Conservation (phyloP, 53 echinoderm and acorn worm genomes). For the Luidia sarsii region DNA sequence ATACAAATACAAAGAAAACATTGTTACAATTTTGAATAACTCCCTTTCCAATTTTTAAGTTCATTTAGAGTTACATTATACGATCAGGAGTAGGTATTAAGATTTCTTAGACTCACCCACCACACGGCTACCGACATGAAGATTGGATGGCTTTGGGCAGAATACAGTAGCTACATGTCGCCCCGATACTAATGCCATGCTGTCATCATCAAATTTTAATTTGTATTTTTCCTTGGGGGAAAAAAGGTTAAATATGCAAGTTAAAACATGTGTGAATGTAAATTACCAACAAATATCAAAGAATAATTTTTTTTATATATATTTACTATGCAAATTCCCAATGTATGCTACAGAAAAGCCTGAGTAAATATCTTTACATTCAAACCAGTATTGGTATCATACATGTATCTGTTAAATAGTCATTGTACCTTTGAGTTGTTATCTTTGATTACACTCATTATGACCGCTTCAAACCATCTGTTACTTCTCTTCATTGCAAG, state of each 20-base stretch:
- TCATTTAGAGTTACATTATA: not conserved
- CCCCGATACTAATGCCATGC: conserved; percentile 58
- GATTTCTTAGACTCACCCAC: conserved; percentile 72
- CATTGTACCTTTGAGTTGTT: not conserved
- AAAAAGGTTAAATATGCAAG: not conserved
- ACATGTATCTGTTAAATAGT: not conserved
- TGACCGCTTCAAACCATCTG: conserved; percentile 15
- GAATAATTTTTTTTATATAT: too few relatives aligned
- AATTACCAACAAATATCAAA: too few relatives aligned
- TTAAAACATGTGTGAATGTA: too few relatives aligned
- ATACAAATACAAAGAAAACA: too few relatives aligned
- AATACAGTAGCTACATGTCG: conserved; percentile 70
- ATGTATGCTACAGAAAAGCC: too few relatives aligned
- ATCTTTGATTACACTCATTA: conserved; percentile 26
- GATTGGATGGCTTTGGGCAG: conserved; percentile 61
- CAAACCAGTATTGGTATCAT: too few relatives aligned
- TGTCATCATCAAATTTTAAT: conserved; percentile 68
- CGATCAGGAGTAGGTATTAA: not conserved
- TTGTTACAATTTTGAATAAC: too few relatives aligned
- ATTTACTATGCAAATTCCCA: too few relatives aligned
- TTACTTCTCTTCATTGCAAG: conserved; percentile 7
- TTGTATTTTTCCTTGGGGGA: conserved; percentile 82
- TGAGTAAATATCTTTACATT: too few relatives aligned
- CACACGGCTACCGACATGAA: conserved; percentile 81
- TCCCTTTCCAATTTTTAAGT: too few relatives aligned